Conservation (phyloP, 2,888 invertebrate genomes). For the Bimastos eiseni region DNA sequence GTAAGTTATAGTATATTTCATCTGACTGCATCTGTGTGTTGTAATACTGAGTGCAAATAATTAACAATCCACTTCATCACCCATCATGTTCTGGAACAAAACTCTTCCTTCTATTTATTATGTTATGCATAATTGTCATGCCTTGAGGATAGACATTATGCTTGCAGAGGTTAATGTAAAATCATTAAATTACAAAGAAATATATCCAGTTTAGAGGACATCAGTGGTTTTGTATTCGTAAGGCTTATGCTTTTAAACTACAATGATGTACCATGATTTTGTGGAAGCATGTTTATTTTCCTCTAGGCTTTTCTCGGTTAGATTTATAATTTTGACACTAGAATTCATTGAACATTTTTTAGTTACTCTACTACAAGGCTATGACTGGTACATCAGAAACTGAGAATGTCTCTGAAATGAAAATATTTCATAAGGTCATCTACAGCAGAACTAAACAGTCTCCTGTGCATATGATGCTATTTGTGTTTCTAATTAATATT, state of each 20-base stretch:
- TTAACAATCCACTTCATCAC: not conserved
- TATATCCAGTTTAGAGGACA: too few species aligned
- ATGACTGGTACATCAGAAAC: too few species aligned
- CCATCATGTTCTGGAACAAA: not conserved
- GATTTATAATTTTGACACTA: too few species aligned
- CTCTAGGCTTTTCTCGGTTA: too few species aligned
- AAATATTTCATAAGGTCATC: not conserved
- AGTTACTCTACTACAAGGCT: not conserved
- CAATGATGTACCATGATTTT: too few species aligned
- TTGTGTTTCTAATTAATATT: not conserved
- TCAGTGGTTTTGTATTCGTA: too few species aligned
- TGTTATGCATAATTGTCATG: too few species aligned
- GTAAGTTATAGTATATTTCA: constrained; percentile 32
- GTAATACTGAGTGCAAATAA: not conserved
- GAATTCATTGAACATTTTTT: not conserved
- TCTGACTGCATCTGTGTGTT: not conserved
- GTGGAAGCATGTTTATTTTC: too few species aligned
- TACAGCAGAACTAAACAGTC: constrained; percentile 1
- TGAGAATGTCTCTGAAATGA: too few species aligned
- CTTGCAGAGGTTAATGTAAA: not conserved
- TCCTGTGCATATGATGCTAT: not conserved
- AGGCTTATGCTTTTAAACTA: not conserved
- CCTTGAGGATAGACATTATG: too few species aligned
- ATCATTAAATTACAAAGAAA: not conserved
- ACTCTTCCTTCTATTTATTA: too few species aligned